phyloP scores from a whole-genome alignment of 2,888 invertebrate genomes.

The Cryptocheilus praepositus region DNA sequence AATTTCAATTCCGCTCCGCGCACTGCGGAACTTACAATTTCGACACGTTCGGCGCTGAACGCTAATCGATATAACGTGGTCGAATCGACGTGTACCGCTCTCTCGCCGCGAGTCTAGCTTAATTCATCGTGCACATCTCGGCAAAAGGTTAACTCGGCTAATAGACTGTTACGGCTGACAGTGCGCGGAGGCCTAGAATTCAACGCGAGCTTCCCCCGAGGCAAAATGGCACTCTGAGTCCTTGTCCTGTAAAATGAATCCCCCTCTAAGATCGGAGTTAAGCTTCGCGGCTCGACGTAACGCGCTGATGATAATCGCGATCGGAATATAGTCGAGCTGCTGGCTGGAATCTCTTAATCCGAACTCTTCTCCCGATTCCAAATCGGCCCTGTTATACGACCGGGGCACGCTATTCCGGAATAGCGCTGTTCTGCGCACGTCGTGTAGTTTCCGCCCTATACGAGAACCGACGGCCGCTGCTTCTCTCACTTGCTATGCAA shows the following conservation, averaged over 20 bases:
- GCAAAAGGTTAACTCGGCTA: constrained; percentile 28
- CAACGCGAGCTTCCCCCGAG: background rate
- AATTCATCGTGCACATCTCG: constrained; percentile 20
- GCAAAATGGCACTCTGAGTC: constrained; percentile 24
- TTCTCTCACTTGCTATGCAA: background rate
- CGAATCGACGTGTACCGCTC: background rate
- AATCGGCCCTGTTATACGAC: background rate
- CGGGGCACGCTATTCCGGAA: background rate
- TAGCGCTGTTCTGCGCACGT: too few relatives aligned
- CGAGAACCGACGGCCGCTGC: too few relatives aligned
- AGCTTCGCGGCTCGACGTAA: constrained; percentile 25
- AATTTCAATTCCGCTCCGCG: background rate
- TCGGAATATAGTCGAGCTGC: constrained; percentile 3
- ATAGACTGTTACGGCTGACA: constrained; percentile 32
- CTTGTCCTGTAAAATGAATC: constrained; percentile 36
- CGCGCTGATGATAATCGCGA: constrained; percentile 26
- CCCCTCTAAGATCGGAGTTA: constrained; percentile 32
- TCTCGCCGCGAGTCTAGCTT: constrained; percentile 16
- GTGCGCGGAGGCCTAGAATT: constrained; percentile 17
- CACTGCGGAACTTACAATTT: background rate
- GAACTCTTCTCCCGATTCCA: background rate
- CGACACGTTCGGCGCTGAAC: background rate
- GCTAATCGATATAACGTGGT: constrained; percentile 1
- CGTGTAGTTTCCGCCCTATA: too few relatives aligned
- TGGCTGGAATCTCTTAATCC: background rate